These are phyloP conservation scores for Molorchus minor DNA, from an alignment of 2,888 invertebrate species.

Conservation along the genomic window DNA sequence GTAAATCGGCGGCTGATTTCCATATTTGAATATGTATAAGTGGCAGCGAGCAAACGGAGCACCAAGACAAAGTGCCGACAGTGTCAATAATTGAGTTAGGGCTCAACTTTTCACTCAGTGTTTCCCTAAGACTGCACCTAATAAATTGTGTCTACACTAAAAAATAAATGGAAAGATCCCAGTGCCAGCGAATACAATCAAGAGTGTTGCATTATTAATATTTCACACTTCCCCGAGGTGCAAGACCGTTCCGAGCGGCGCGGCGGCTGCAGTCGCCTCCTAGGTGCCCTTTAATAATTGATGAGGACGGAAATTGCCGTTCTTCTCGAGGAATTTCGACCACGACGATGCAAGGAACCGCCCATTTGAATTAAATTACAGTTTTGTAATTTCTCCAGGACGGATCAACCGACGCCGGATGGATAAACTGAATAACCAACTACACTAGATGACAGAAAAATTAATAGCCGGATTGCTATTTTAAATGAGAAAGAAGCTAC, in stretches of 20 bases:
- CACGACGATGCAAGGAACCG: background rate
- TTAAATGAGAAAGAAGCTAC: too few species aligned
- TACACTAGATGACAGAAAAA: too few species aligned
- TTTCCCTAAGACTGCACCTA: conserved; percentile 42
- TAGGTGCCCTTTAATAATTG: conserved; percentile 8
- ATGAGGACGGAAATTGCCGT: conserved; percentile 20
- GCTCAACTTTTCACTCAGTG: conserved; percentile 47
- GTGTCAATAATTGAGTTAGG: conserved; percentile 49
- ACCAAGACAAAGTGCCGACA: conserved; percentile 37
- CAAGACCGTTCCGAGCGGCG: conserved; percentile 5
- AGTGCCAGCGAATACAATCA: conserved; percentile 49
- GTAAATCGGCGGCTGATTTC: conserved; percentile 46
- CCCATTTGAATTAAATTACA: conserved; percentile 20
- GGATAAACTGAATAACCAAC: too few species aligned
- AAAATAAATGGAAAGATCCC: conserved; percentile 44
- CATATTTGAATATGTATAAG: conserved; percentile 51
- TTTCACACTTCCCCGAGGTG: conserved; percentile 30
- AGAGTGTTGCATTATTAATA: conserved; percentile 50
- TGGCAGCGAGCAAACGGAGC: conserved; percentile 42
- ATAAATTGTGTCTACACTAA: conserved; percentile 51
- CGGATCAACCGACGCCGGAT: too few species aligned
- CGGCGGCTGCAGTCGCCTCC: background rate
- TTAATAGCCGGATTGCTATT: too few species aligned
- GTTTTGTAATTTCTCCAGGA: too few species aligned
- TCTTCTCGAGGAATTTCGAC: conserved; percentile 2